These are phyloP conservation scores for Saccopteryx bilineata DNA, from an alignment of 2,113 vertebrate genomes.

Conservation along the genomic window DNA sequence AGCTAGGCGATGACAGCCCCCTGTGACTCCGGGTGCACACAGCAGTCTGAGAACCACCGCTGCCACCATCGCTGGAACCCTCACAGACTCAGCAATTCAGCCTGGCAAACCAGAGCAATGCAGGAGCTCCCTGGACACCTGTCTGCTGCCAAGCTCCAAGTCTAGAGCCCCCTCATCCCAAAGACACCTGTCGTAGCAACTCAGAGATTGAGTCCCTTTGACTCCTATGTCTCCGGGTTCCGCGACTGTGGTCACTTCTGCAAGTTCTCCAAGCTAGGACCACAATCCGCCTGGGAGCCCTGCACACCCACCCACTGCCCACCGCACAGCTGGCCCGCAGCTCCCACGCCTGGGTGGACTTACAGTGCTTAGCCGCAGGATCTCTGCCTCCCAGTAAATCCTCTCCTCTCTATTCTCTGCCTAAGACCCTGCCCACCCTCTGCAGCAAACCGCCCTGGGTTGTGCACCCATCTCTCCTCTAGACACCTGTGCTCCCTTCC, in stretches of 20 bases:
- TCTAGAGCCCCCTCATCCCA: background rate
- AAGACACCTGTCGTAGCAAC: background rate
- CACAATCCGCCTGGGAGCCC: background rate
- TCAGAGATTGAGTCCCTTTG: background rate
- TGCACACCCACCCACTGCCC: background rate
- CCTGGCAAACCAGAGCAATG: background rate
- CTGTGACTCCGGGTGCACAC: conserved; percentile 58
- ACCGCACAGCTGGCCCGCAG: background rate
- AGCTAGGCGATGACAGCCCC: conserved; percentile 75
- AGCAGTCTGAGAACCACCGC: conserved; percentile 34
- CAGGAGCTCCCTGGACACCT: background rate
- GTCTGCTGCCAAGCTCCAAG: background rate
- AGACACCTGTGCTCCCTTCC: conserved; percentile 71
- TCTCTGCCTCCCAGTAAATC: background rate
- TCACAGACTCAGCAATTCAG: background rate
- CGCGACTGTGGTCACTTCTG: background rate
- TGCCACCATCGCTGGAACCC: background rate
- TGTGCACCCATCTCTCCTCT: background rate
- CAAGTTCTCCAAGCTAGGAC: background rate
- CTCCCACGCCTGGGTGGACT: background rate
- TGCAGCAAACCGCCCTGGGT: background rate
- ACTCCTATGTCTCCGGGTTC: background rate
- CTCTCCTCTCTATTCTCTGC: background rate
- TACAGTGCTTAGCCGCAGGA: background rate
- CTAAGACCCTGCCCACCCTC: conserved; percentile 15